phyloP scores from a whole-genome alignment of 2,888 invertebrate genomes.

The Synergus japonicus region DNA sequence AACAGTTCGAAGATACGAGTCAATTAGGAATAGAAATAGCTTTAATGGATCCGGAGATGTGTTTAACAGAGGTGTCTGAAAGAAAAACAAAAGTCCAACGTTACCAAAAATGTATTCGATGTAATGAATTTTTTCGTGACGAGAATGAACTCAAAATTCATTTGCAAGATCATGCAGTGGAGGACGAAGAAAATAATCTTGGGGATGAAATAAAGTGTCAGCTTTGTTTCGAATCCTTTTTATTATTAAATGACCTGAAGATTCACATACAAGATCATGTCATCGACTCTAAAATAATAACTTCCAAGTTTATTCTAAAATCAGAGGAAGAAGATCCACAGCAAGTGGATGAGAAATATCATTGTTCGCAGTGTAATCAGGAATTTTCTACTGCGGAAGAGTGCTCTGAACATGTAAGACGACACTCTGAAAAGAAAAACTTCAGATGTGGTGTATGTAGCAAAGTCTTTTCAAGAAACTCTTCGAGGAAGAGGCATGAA shows the following conservation, averaged over 20 bases:
- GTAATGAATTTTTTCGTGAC: slow-evolving; percentile 51
- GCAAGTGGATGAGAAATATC: slow-evolving; percentile 43
- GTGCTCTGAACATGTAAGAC: slow-evolving; percentile 56
- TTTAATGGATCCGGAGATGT: slow-evolving; percentile 35
- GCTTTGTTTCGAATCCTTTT: slow-evolving; percentile 63
- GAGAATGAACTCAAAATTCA: slow-evolving; percentile 49
- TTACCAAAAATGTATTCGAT: slow-evolving; percentile 52
- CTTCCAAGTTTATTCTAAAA: slow-evolving; percentile 18
- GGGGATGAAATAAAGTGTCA: slow-evolving; percentile 62
- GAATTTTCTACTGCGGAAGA: slow-evolving; percentile 58
- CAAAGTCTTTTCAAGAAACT: slow-evolving; percentile 53
- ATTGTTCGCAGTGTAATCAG: slow-evolving; percentile 59
- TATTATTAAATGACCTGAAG: slow-evolving; percentile 59
- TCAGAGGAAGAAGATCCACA: slow-evolving; percentile 15
- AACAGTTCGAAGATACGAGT: slow-evolving; percentile 43
- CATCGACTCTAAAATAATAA: slow-evolving; percentile 30
- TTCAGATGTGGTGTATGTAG: slow-evolving; percentile 58
- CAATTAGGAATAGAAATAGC: slow-evolving; percentile 39
- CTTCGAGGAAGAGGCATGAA: slow-evolving; percentile 53
- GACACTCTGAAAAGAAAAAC: slow-evolving; percentile 55
- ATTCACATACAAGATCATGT: slow-evolving; percentile 66
- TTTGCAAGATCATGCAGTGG: slow-evolving; percentile 42
- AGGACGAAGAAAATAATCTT: slow-evolving; percentile 46
- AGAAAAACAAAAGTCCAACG: slow-evolving; percentile 51
- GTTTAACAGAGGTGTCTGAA: background rate